Percentiles rank a stretch among this genome's conserved stretches.
These are phyloP conservation scores for Misgurnus anguillicaudatus DNA, from an alignment of 2,113 vertebrate genomes.

Conservation along the genomic window DNA sequence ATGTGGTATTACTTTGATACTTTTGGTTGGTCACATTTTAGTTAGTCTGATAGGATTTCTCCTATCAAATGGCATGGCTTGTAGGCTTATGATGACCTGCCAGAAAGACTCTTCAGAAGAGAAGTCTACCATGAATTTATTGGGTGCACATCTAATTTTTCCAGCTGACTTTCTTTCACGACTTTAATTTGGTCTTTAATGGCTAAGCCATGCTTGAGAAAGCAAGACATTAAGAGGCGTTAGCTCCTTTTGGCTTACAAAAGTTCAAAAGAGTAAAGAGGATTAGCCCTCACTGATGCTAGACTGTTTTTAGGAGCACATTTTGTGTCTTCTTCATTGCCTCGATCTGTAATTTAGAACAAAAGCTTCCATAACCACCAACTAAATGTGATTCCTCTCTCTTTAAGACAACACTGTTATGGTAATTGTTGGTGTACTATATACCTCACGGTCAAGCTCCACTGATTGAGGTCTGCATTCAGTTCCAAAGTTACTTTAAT, in stretches of 20 bases:
- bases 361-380: not conserved
- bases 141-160: conserved; percentile 39
- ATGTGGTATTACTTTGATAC: not conserved
- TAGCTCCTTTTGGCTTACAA: conserved; percentile 37
- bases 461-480: too few species aligned
- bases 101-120: conserved; percentile 12
- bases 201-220: conserved; percentile 53
- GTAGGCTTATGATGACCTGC: not conserved
- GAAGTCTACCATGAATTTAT: conserved; percentile 34
- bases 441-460: too few species aligned
- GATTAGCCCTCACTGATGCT: conserved; percentile 13
- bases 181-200: conserved; percentile 58
- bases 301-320: not conserved
- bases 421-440: not conserved
- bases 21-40: not conserved
- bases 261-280: conserved; percentile 19
- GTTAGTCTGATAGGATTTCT: not conserved
- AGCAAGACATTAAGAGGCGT: conserved; percentile 54
- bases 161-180: conserved; percentile 46
- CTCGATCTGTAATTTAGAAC: not conserved
- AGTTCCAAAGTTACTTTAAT: too few species aligned
- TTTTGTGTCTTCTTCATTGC: not conserved
- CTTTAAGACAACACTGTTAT: too few species aligned
- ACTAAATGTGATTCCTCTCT: too few species aligned
- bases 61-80: not conserved